Percentiles rank a stretch among this genome's conserved stretches.
Conservation (phyloP, 2,113 vertebrate species). For the Onychostoma macrolepis region DNA sequence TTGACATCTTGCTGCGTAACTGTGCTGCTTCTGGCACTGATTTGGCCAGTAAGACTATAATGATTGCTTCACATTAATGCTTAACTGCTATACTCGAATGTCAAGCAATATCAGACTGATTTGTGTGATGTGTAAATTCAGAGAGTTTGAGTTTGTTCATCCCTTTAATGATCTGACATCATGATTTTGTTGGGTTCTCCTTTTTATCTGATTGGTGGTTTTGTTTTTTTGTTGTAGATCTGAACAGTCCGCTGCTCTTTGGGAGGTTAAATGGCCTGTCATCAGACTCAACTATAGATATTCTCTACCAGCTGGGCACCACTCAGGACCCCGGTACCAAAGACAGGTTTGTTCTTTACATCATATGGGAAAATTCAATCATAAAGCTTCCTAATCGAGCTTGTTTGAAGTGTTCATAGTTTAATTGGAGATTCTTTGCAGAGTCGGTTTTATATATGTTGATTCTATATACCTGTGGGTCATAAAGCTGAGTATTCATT, state of each 20-base stretch:
- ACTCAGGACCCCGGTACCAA: conserved; percentile 97
- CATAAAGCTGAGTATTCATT: not conserved
- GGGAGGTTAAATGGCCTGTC: conserved; percentile 96
- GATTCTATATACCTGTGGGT: not conserved
- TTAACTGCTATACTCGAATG: not conserved
- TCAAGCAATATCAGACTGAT: not conserved
- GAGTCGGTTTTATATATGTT: not conserved
- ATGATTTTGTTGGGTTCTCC: not conserved
- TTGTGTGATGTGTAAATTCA: not conserved
- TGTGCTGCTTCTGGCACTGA: conserved; percentile 96
- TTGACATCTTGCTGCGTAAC: conserved; percentile 96
- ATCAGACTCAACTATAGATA: conserved; percentile 98
- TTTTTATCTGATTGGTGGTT: conserved; percentile 22
- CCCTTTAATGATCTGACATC: not conserved
- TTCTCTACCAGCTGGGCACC: conserved; percentile 97
- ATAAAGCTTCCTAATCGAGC: not conserved
- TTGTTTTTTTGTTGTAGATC: conserved; percentile 74
- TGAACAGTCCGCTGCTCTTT: conserved; percentile 98
- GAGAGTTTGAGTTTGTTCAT: not conserved
- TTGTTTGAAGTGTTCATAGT: not conserved
- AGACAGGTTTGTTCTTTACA: conserved; percentile 83
- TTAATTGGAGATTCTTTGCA: not conserved
- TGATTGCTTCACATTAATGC: not conserved
- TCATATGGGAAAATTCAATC: not conserved
- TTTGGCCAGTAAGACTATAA: conserved; percentile 83